A percentile compares a stretch with the other conserved stretches of the same genome.
These are phyloP conservation scores for Timandra comae DNA, from an alignment of 2,888 invertebrate species.

Conservation along the genomic window DNA sequence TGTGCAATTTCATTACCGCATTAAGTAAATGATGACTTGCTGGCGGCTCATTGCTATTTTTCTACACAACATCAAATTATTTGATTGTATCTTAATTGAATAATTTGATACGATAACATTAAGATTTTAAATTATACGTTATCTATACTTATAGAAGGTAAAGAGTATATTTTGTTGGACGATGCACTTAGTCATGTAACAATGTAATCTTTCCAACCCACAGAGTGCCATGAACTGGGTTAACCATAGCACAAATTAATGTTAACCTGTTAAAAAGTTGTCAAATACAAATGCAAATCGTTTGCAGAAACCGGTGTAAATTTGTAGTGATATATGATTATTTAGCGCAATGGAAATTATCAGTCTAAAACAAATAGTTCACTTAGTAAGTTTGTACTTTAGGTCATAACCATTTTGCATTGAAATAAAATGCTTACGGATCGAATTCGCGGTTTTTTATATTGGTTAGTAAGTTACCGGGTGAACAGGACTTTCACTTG, in stretches of 20 bases:
- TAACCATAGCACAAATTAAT: slow-evolving; percentile 9
- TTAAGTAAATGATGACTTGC: slow-evolving; percentile 52
- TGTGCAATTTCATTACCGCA: slow-evolving; percentile 53
- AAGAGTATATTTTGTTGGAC: too few species aligned
- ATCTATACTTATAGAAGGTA: too few species aligned
- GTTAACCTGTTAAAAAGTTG: slow-evolving; percentile 19
- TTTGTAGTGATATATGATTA: slow-evolving; percentile 16
- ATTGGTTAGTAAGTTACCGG: too few species aligned
- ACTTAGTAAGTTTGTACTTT: slow-evolving; percentile 18
- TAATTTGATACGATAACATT: slow-evolving; percentile 13
- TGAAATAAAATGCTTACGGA: too few species aligned
- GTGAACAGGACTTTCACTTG: too few species aligned
- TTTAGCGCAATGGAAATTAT: slow-evolving; percentile 20
- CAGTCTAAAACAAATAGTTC: slow-evolving; percentile 26
- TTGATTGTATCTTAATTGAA: slow-evolving; percentile 23
- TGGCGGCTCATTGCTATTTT: slow-evolving; percentile 23
- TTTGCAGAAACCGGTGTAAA: slow-evolving; percentile 19
- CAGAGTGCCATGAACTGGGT: slow-evolving; percentile 8
- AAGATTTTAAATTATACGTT: neutral
- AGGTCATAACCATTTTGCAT: too few species aligned
- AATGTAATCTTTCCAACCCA: slow-evolving; percentile 7
- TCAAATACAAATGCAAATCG: slow-evolving; percentile 30
- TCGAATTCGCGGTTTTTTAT: too few species aligned
- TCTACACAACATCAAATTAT: slow-evolving; percentile 15
- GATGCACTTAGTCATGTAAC: slow-evolving; percentile 3